phyloP scores from a whole-genome alignment of 2,888 invertebrate species.

The Ischnus inquisitorius region DNA sequence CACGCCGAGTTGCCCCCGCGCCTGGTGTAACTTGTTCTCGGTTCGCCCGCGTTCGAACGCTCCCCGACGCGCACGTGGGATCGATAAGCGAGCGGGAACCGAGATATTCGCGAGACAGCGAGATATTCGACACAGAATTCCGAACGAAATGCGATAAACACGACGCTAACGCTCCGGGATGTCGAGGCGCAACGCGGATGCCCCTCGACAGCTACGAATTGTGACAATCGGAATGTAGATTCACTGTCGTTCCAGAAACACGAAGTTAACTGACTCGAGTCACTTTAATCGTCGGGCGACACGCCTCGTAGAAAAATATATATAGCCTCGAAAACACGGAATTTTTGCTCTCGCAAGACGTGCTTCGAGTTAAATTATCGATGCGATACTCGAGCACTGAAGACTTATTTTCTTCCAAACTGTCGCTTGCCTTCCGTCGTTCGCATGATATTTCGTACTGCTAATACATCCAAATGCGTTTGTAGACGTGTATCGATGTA shows the following conservation, averaged over 20 bases:
- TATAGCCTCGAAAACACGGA: too few relatives aligned
- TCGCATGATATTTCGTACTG: conserved; percentile 12
- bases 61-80: conserved; percentile 25
- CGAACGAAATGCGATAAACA: neutral
- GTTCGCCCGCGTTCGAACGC: conserved; percentile 1
- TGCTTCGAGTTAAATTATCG: too few relatives aligned
- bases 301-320: too few relatives aligned
- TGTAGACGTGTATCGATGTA: conserved; percentile 28
- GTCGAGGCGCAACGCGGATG: neutral
- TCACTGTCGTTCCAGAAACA: neutral
- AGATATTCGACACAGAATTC: neutral
- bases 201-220: neutral
- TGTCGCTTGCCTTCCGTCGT: neutral
- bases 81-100: conserved; percentile 38
- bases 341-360: too few relatives aligned
- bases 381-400: too few relatives aligned
- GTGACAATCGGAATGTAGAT: neutral
- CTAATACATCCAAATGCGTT: neutral
- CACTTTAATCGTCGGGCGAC: too few relatives aligned
- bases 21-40: neutral
- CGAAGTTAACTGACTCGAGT: neutral
- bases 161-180: neutral
- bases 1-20: conserved; percentile 10
- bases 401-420: neutral
- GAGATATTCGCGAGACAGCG: neutral